Conservation (phyloP, 2,888 invertebrate genomes). For the Ptychoptera contaminata region DNA sequence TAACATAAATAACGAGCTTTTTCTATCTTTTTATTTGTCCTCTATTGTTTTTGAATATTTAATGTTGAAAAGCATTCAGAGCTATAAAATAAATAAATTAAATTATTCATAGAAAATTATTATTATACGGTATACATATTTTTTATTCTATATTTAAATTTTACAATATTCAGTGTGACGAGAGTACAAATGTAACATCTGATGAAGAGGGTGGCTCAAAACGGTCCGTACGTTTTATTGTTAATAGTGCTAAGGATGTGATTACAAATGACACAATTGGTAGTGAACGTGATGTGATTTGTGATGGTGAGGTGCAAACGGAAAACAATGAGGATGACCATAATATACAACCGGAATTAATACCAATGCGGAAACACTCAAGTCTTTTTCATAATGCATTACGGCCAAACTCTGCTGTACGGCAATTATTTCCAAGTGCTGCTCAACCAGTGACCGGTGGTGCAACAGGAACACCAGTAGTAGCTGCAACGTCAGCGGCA, state of each 20-base stretch:
- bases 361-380: conserved; percentile 30
- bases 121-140: too few species aligned
- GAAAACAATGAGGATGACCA: conserved; percentile 19
- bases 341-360: conserved; percentile 15
- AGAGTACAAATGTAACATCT: conserved; percentile 26
- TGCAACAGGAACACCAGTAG: not conserved
- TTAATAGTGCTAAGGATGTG: conserved; percentile 21
- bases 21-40: too few species aligned
- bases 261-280: conserved; percentile 9
- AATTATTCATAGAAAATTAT: too few species aligned
- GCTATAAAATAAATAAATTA: too few species aligned
- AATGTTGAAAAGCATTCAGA: too few species aligned
- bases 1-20: too few species aligned
- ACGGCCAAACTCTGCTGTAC: conserved; percentile 61
- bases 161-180: conserved; percentile 17
- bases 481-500: conserved; percentile 25
- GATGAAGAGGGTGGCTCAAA: conserved; percentile 37
- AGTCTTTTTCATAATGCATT: conserved; percentile 29
- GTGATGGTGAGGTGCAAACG: conserved; percentile 21
- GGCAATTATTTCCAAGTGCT: conserved; percentile 64
- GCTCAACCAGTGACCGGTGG: conserved; percentile 33
- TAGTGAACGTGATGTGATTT: conserved; percentile 13
- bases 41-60: too few species aligned
- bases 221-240: conserved; percentile 51
- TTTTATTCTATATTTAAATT: not conserved